These are phyloP conservation scores for Dicycla oo DNA, from an alignment of 2,888 invertebrate species.

Conservation along the genomic window DNA sequence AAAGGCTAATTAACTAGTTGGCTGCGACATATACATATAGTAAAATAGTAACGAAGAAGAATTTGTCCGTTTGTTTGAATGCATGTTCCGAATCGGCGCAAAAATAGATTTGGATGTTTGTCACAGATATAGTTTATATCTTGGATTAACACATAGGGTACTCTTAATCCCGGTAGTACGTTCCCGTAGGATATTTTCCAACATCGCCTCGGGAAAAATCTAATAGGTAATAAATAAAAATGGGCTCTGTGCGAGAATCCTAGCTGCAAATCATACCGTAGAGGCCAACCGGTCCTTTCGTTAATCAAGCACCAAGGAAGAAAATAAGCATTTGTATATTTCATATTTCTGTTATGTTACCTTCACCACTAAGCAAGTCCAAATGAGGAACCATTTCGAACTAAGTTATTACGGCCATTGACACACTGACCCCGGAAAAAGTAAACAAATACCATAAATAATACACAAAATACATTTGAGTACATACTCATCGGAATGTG, in stretches of 20 bases:
- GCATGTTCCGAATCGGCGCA: no score
- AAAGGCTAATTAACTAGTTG: no score
- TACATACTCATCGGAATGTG: conserved; percentile 25
- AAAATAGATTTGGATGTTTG: no score
- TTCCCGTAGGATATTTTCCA: no score
- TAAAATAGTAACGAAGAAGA: no score
- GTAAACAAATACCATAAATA: conserved; percentile 49
- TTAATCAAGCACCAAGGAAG: neutral
- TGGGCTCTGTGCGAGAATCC: neutral
- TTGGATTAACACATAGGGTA: no score
- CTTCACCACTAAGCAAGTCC: neutral
- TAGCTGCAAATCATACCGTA: neutral
- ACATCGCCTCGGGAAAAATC: neutral
- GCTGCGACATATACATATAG: no score
- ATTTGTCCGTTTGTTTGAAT: neutral
- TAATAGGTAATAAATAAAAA: neutral
- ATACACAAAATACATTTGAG: conserved; percentile 28
- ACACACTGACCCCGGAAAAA: conserved; percentile 48
- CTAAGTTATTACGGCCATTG: conserved; percentile 30
- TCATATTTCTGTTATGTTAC: conserved; percentile 22
- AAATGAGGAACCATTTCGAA: neutral
- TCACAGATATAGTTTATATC: no score
- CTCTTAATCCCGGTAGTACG: no score
- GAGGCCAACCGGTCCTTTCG: neutral
- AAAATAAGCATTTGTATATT: conserved; percentile 35